phyloP scores from a whole-genome alignment of 2,113 vertebrate genomes.

The Sminthopsis crassicaudata region DNA sequence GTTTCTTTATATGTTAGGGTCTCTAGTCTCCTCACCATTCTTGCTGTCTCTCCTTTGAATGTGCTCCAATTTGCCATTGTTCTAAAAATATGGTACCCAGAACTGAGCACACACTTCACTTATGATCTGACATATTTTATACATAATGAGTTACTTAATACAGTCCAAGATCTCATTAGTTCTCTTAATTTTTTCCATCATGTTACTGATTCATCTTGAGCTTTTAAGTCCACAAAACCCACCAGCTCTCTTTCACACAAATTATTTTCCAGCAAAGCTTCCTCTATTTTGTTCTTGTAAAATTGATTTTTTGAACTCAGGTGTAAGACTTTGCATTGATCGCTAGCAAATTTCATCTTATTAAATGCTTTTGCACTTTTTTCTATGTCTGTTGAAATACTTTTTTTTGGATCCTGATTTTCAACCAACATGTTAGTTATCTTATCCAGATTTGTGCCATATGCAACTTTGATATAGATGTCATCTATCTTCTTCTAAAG shows the following conservation, averaged over 20 bases:
- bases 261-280: background rate
- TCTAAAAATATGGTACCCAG: background rate
- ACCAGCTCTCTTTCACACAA: background rate
- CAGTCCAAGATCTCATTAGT: background rate
- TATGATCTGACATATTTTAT: background rate
- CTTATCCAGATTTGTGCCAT: conserved; percentile 39
- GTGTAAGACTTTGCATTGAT: background rate
- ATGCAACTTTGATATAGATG: background rate
- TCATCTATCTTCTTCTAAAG: background rate
- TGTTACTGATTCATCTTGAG: background rate
- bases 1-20: background rate
- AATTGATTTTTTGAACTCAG: background rate
- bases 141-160: background rate
- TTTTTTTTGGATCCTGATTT: conserved; percentile 28
- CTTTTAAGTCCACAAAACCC: background rate
- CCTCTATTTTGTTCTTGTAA: background rate
- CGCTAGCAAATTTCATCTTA: background rate
- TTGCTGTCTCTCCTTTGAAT: background rate
- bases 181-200: background rate
- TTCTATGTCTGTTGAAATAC: conserved; percentile 8
- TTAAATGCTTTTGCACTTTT: background rate
- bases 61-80: background rate
- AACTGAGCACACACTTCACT: background rate
- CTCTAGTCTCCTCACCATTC: background rate
- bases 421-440: background rate